Conservation (phyloP, 2,797 vertebrate species). For the Sciaenops ocellatus region DNA sequence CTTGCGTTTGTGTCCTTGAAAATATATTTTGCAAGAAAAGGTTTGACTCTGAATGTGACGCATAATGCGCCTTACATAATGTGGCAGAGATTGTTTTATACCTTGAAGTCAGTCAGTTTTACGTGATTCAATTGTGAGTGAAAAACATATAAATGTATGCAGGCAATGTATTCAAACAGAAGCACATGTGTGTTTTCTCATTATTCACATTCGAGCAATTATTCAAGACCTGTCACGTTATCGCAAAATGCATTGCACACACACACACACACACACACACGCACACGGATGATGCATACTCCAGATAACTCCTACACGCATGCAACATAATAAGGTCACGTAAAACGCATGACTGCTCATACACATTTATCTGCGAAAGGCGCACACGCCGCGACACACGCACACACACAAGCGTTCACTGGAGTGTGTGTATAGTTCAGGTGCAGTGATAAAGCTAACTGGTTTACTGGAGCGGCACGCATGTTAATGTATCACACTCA, state of each 20-base stretch:
- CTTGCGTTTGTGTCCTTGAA: conserved; percentile 10
- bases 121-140: background rate
- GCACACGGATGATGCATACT: conserved; percentile 44
- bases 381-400: conserved; percentile 39
- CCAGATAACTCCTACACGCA: conserved; percentile 56
- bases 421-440: conserved; percentile 69
- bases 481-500: conserved; percentile 52
- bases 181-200: conserved; percentile 15
- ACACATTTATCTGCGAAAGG: conserved; percentile 68
- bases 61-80: background rate
- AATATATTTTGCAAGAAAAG: background rate
- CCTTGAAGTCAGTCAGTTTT: background rate
- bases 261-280: conserved; percentile 16
- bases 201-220: conserved; percentile 50
- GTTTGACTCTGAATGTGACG: background rate
- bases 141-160: background rate
- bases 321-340: conserved; percentile 77
- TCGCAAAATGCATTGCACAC: conserved; percentile 1
- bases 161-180: conserved; percentile 3
- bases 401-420: conserved; percentile 26
- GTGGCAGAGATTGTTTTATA: background rate
- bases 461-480: conserved; percentile 50
- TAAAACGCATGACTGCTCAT: conserved; percentile 68
- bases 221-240: conserved; percentile 46
- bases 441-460: conserved; percentile 66